Percentiles rank a stretch among this genome's conserved stretches.
Evolutionary conservation across 2,797 vertebrate species (phyloP).

Genomic region (Tokudaia tokunoshimensis): DNA sequence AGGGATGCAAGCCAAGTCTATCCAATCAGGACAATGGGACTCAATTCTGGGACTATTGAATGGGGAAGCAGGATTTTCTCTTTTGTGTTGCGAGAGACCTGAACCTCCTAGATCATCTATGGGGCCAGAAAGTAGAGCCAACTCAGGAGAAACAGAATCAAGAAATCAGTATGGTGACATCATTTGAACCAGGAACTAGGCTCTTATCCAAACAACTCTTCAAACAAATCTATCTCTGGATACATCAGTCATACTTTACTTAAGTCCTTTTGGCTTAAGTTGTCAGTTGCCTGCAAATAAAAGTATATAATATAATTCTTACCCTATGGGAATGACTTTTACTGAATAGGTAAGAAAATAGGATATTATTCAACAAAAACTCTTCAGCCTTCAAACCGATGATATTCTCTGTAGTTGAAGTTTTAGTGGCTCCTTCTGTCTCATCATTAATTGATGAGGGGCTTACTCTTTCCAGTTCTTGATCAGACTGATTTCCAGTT

Average conservation of each 20-base stretch:
- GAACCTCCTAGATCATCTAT: constrained; percentile 20
- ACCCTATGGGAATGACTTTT: neutral
- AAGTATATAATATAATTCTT: neutral
- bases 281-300: constrained; percentile 24
- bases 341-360: neutral
- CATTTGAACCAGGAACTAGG: constrained; percentile 54
- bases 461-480: neutral
- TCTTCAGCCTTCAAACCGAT: neutral
- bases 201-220: constrained; percentile 55
- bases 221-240: constrained; percentile 58
- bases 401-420: neutral
- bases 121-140: neutral
- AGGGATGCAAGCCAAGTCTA: neutral
- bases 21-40: neutral
- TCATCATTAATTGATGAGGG: neutral
- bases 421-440: neutral
- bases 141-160: constrained; percentile 9
- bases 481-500: neutral
- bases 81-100: neutral
- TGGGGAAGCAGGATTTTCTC: neutral
- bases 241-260: constrained; percentile 5
- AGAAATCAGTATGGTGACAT: constrained; percentile 36
- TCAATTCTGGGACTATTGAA: constrained; percentile 7
- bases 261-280: neutral
- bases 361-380: neutral